Evolutionary conservation across 2,888 invertebrate species (phyloP).

Genomic region (Rotaria socialis): DNA sequence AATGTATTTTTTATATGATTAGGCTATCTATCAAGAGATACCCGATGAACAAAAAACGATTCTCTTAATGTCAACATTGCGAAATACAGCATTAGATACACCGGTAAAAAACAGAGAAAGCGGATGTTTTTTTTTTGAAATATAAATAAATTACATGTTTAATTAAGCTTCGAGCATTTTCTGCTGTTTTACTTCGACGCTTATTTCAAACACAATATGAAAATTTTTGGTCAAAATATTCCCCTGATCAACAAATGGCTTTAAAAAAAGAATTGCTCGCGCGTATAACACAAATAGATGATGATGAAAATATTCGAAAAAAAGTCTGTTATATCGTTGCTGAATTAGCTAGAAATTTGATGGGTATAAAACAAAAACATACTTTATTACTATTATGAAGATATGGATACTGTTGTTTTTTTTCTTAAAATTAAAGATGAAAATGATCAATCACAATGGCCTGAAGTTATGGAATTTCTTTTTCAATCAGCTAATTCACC

Average conservation of each 20-base stretch:
- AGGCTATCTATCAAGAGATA: constrained; percentile 8
- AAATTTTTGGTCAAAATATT: constrained; percentile 82
- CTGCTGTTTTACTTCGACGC: constrained; percentile 86
- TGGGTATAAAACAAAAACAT: constrained; percentile 58
- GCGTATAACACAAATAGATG: constrained; percentile 72
- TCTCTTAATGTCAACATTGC: constrained; percentile 9
- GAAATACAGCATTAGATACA: not conserved
- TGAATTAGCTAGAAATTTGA: constrained; percentile 86
- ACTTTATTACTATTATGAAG: not conserved
- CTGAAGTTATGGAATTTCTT: constrained; percentile 83
- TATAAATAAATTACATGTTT: too few relatives aligned
- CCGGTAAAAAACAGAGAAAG: not conserved
- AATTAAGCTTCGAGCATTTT: constrained; percentile 69
- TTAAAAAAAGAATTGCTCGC: constrained; percentile 77
- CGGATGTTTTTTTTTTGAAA: too few relatives aligned
- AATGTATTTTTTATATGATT: not conserved
- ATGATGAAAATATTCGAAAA: constrained; percentile 70
- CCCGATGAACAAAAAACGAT: not conserved
- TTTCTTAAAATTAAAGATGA: constrained; percentile 68
- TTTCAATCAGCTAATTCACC: constrained; percentile 86
- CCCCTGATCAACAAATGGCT: constrained; percentile 75
- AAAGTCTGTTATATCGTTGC: constrained; percentile 92
- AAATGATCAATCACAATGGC: constrained; percentile 91
- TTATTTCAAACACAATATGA: constrained; percentile 78
- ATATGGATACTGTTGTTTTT: not conserved